Evolutionary conservation across 1,140 invertebrate species (phyloP), one percentile per base, ranked within the genome.

Genomic region (Solen grandis): DNA sequence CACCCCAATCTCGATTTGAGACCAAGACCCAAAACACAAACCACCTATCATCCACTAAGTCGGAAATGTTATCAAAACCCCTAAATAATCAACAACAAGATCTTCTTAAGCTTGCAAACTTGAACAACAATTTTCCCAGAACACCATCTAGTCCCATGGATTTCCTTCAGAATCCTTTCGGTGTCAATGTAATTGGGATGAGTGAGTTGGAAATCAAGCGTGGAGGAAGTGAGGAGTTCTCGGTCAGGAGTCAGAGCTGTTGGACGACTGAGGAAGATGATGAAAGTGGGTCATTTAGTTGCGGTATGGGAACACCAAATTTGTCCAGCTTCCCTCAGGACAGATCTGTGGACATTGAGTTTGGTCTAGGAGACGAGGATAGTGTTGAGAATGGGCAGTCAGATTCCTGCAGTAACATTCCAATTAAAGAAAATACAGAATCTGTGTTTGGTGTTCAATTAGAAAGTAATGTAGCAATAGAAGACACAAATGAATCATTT

Each of bases 331-430:
- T 35, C n/a, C 22, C 74, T 1, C 66, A 84, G 2, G 92, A 94
- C 16, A 93, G 94, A 84, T 94, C 94, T 5, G 68, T 82, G 19
- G 80, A 77, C 36, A 82, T 84, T 38, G 69, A 85, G 36, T 85
- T 87, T 59, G 54, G 60, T 63, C 33, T 73, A 13, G 65, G 80
- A 35, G 70, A 84, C 14, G 76, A 76, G 25, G 74, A 62, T 55
- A 59, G 70, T 66, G 19, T n/a, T n/a, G n/a, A n/a, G n/a, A n/a
- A n/a, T n/a, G n/a, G n/a, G n/a, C n/a, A n/a, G n/a, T n/a, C n/a
- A n/a, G n/a, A n/a, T n/a, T n/a, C n/a, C n/a, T n/a, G n/a, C n/a
- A n/a, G n/a, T n/a, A n/a, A n/a, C n/a, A n/a, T n/a, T n/a, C n/a
- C n/a, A n/a, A n/a, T n/a, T n/a, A n/a, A n/a, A n/a, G n/a, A n/a